Base-by-base conservation (phyloP, 1,140 invertebrate genomes). In the Caenorhabditis brenneri region DNA sequence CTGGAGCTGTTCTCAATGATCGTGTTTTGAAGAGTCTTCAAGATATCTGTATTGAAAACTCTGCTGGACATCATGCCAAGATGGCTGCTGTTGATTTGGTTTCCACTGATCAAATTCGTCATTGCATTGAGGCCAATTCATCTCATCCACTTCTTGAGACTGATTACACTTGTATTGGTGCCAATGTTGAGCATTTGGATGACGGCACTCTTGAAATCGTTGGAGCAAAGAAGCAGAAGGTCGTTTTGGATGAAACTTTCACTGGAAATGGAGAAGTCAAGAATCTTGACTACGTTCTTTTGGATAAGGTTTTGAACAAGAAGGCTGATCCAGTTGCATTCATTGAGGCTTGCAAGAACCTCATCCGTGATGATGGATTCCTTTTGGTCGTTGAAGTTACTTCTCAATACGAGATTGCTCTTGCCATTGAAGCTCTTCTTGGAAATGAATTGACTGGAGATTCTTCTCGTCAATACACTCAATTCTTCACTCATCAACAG, bases 11-110 rank as follows among this genome's bases (percentile, higher is more conserved):
- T 49, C n/a, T 89, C 1, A 58, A 86, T 53, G 89, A 90, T 48
- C 81, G 89, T 22, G 24, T 90, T 60, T 49, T 90, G 31, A 90
- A 90, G 83, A 86, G 88, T 55, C 78, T 84, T 74, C 89, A 89
- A 86, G 89, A 97, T 88, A 91, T 95, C 27, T 94, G 94, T 0
- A 90, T 94, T 19, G 96, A 97, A 91, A 98, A 97, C 90, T 93
- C 92, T 36, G 92, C 93, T 53, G 86, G 88, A 9, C 91, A 91
- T 27, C 93, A 93, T 0, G 88, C 94, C 0, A 95, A 94, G 87
- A 88, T 97, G 2, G 95, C 95, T 88, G 92, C 94, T n/a, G 92
- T 94, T 5, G 96, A 98, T 92, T 91, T 95, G 0, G 88, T 88
- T 58, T 89, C 91, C 2, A 86, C 85, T 22, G 84, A 88, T 7